Evolutionary conservation across 2,113 vertebrate genomes (phyloP).

Genomic region (Chionis minor): DNA sequence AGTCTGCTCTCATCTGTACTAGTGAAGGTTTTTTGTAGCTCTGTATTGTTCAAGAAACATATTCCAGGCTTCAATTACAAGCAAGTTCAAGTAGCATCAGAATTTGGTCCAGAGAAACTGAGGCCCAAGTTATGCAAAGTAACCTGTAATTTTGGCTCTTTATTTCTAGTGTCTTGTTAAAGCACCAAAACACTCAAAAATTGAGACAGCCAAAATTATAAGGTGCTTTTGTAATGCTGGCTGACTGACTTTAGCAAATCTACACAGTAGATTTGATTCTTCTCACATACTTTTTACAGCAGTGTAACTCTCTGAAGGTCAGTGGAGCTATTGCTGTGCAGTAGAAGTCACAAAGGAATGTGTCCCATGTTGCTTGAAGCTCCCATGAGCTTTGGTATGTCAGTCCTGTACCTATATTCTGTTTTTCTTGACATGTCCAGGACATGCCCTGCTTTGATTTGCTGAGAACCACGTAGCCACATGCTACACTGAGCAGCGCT

Average conservation of each 20-base stretch:
- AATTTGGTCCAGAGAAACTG: constrained; percentile 26
- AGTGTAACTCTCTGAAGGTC: background rate
- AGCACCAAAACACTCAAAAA: background rate
- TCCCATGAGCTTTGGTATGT: background rate
- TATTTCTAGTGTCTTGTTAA: constrained; percentile 49
- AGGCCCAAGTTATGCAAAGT: background rate
- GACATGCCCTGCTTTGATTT: background rate
- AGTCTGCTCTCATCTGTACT: background rate
- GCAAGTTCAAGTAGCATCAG: background rate
- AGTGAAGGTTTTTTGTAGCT: background rate
- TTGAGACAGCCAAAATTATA: constrained; percentile 43
- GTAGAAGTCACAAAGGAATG: background rate
- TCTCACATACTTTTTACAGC: background rate
- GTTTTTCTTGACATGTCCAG: background rate
- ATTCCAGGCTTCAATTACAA: background rate
- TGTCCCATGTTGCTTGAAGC: background rate
- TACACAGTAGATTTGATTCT: background rate
- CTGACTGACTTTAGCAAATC: background rate
- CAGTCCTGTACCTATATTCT: background rate
- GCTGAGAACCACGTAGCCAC: background rate
- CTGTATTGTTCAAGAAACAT: background rate
- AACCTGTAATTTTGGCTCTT: constrained; percentile 53
- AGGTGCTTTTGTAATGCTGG: constrained; percentile 18
- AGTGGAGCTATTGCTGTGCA: background rate
- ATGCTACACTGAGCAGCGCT: background rate